A percentile compares a stretch with the other conserved stretches of the same genome.
phyloP scores from a whole-genome alignment of 1,140 invertebrate species.

The Homalodisca vitripennis region DNA sequence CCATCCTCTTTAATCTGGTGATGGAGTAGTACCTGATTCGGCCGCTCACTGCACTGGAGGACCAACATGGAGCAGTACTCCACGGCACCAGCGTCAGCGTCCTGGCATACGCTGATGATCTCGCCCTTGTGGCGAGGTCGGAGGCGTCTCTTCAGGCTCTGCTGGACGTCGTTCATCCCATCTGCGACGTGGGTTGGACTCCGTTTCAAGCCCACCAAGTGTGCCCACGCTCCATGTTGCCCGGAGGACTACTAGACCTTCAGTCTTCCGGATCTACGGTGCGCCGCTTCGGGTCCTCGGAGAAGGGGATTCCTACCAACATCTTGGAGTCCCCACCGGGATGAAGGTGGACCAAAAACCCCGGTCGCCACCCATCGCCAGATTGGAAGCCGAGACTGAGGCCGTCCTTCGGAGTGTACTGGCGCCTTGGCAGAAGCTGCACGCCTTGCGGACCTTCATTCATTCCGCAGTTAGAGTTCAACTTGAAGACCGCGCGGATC shows the following conservation, averaged over 20 bases:
- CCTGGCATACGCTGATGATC: background rate
- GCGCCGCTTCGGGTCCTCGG: background rate
- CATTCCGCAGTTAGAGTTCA: background rate
- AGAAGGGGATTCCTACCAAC: slow-evolving; percentile 2
- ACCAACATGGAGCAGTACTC: background rate
- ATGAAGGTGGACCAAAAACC: background rate
- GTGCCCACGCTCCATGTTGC: background rate
- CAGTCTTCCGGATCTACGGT: background rate
- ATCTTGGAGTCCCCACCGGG: background rate
- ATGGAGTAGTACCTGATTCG: background rate
- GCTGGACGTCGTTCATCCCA: background rate
- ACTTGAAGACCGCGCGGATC: background rate
- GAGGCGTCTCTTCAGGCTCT: background rate
- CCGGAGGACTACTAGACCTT: background rate
- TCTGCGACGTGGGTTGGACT: background rate
- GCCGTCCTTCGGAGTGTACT: background rate
- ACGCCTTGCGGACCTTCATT: background rate
- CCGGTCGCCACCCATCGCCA: background rate
- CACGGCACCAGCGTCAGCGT: background rate
- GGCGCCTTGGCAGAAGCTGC: slow-evolving; percentile 2
- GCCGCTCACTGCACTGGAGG: background rate
- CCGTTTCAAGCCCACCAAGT: background rate
- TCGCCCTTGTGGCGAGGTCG: background rate
- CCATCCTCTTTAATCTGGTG: background rate
- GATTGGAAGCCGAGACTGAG: background rate